phyloP scores from a whole-genome alignment of 30 jellyfish, hydroid and myxozoan genomes.

The Pelagia noctiluca region DNA sequence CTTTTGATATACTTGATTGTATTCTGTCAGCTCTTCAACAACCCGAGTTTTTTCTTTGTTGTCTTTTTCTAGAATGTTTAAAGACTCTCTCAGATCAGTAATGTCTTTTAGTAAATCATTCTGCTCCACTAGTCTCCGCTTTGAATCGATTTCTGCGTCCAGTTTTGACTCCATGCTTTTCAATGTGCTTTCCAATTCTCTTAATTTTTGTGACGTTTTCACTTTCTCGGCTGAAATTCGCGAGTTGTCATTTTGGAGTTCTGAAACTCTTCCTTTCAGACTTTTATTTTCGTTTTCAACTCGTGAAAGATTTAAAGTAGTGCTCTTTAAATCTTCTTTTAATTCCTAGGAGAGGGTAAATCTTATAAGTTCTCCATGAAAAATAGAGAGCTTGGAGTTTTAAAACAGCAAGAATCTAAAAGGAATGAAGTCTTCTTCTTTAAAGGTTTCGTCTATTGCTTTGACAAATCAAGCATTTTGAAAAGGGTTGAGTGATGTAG shows the following conservation, averaged over 20 bases:
- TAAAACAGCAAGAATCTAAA: not conserved
- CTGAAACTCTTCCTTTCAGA: not conserved
- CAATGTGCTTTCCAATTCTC: constrained; percentile 19
- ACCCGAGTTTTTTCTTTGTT: not conserved
- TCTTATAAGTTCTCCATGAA: not conserved
- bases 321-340: not conserved
- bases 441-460: too few species aligned
- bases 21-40: constrained; percentile 17
- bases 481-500: too few species aligned
- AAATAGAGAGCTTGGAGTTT: not conserved
- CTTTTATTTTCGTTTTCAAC: not conserved
- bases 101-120: constrained; percentile 52
- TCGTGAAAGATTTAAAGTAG: not conserved
- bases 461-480: too few species aligned
- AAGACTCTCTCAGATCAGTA: constrained; percentile 23
- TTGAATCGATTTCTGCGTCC: constrained; percentile 20
- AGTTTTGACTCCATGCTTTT: constrained; percentile 16
- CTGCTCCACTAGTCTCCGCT: constrained; percentile 49
- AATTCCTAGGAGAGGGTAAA: not conserved
- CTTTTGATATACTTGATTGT: not conserved
- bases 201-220: not conserved
- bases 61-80: constrained; percentile 34
- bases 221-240: not conserved
- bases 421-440: too few species aligned
- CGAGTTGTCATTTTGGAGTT: not conserved